These are phyloP conservation scores for Myiopsitta monachus DNA, from an alignment of 2,113 vertebrate species.

Conservation along the genomic window DNA sequence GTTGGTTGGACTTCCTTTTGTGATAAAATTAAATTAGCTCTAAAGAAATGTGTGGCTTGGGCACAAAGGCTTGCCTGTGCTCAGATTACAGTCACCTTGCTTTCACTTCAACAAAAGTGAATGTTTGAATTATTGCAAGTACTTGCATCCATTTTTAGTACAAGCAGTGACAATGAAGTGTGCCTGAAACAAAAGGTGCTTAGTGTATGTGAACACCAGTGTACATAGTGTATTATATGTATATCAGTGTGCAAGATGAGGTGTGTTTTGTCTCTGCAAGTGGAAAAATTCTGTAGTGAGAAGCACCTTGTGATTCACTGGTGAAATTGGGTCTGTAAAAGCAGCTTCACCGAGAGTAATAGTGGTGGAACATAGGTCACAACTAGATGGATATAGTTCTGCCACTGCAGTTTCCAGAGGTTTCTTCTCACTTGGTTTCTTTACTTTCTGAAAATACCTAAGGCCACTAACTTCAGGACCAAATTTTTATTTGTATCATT, in stretches of 20 bases:
- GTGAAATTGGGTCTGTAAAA: background rate
- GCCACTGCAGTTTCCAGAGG: background rate
- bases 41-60: background rate
- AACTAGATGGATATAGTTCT: background rate
- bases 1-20: background rate
- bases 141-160: background rate
- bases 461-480: background rate
- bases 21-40: background rate
- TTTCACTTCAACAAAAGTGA: background rate
- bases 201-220: background rate
- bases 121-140: background rate
- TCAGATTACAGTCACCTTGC: background rate
- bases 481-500: background rate
- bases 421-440: background rate
- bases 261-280: background rate
- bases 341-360: background rate
- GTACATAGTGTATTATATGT: background rate
- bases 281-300: background rate
- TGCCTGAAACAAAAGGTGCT: background rate
- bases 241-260: background rate
- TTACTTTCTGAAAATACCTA: background rate
- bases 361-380: background rate
- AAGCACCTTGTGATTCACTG: background rate
- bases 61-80: background rate
- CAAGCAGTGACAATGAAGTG: background rate